phyloP scores from a whole-genome alignment of 2,113 vertebrate species.

The Nannospalax galili region DNA sequence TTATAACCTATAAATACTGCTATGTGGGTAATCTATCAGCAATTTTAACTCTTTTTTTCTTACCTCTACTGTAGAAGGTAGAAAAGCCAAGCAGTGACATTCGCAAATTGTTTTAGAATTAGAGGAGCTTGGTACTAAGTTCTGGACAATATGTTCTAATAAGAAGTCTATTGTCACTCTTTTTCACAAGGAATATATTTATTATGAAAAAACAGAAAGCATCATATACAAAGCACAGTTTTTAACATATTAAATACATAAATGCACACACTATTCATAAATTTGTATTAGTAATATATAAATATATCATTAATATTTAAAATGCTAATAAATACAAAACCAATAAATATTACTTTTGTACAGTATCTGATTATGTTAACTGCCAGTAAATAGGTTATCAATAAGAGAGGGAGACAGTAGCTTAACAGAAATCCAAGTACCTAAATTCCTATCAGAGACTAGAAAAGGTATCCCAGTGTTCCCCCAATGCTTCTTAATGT shows the following conservation, averaged over 20 bases:
- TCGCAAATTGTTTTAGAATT: not conserved
- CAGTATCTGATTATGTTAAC: constrained; percentile 70
- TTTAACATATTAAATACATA: constrained; percentile 65
- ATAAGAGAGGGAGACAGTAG: constrained; percentile 59
- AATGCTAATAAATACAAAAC: constrained; percentile 71
- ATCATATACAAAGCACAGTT: not conserved
- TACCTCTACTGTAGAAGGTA: not conserved
- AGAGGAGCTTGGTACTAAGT: not conserved
- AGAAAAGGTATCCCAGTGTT: constrained; percentile 5
- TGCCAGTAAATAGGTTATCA: constrained; percentile 62
- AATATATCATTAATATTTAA: constrained; percentile 77
- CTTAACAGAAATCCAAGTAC: constrained; percentile 52
- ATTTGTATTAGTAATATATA: constrained; percentile 78
- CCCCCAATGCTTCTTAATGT: constrained; percentile 62
- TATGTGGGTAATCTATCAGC: not conserved
- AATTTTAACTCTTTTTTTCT: not conserved
- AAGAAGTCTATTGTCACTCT: not conserved
- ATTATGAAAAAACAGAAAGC: constrained; percentile 67
- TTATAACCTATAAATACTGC: not conserved
- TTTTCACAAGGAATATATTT: constrained; percentile 67
- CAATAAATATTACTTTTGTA: constrained; percentile 79
- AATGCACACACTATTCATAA: constrained; percentile 40
- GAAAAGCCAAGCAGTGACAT: not conserved
- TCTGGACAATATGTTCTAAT: not conserved
- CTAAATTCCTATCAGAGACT: constrained; percentile 22